Evolutionary conservation across 2,888 invertebrate genomes (phyloP), one percentile per base, ranked within the genome.

Genomic region (Carabus problematicus): DNA sequence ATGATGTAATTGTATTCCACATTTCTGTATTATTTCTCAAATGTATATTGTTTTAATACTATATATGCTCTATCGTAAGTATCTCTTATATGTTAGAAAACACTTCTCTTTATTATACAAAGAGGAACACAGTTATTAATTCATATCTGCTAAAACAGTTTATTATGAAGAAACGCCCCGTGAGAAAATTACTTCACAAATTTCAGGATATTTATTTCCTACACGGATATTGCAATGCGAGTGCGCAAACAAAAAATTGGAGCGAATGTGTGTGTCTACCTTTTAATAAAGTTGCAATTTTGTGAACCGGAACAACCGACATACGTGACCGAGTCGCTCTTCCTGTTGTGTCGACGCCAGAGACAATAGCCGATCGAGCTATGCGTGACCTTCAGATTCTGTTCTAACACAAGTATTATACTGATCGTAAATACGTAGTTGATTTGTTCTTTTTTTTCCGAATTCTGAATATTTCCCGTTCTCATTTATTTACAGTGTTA

Each of bases 1-100:
- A 40, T 66, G 59, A 58, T 66, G 66, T 66, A 66, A 66, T 66
- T 66, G 58, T 59, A 56, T 58, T 66, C 56, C 66, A 56, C 56
- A 66, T 66, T 66, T 66, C 58, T 66, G 59, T 41, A 55, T 66
- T 66, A 52, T 18, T 52, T 14, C 18, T 52, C 16, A 6, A 8
- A 52, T 12, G 8, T 14, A 1, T 49, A 52, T 52, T 14, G 16
- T 14, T 18, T 4, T 29, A 29, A 29, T 29, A 29, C 29, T 3
- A 2, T 29, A 29, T 29, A 29, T 29, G n/a, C n/a, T n/a, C n/a
- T n/a, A n/a, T n/a, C n/a, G n/a, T n/a, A n/a, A n/a, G n/a, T n/a
- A n/a, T n/a, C n/a, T n/a, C n/a, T n/a, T n/a, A n/a, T n/a, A n/a
- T n/a, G n/a, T n/a, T n/a, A n/a, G n/a, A n/a, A n/a, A n/a, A n/a